A percentile compares a stretch with the other conserved stretches of the same genome.
Conservation (phyloP, 2,888 invertebrate species). For the Dendrolimus houi region DNA sequence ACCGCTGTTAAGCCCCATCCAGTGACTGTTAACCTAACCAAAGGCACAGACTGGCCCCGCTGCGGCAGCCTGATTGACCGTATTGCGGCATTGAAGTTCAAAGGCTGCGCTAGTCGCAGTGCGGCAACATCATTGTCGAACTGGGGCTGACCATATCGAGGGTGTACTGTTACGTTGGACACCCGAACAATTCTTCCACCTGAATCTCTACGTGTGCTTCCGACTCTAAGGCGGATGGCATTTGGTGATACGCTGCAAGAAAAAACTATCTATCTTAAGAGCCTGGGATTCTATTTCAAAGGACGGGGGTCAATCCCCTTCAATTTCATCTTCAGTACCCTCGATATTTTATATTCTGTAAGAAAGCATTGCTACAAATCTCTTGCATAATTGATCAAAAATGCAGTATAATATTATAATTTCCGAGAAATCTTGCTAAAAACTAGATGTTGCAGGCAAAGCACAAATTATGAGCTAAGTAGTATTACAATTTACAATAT, state of each 20-base stretch:
- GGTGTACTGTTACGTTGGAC: slow-evolving; percentile 50
- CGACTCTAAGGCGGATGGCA: slow-evolving; percentile 53
- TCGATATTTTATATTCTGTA: too few relatives aligned
- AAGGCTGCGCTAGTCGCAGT: slow-evolving; percentile 42
- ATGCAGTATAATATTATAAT: too few relatives aligned
- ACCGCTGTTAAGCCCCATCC: slow-evolving; percentile 71
- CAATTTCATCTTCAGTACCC: too few relatives aligned
- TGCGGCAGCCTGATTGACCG: slow-evolving; percentile 49
- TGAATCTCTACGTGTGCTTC: slow-evolving; percentile 60
- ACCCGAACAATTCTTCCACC: slow-evolving; percentile 60
- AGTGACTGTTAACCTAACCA: slow-evolving; percentile 59
- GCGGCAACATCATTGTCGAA: slow-evolving; percentile 67
- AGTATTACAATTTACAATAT: too few relatives aligned
- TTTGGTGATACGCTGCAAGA: slow-evolving; percentile 33
- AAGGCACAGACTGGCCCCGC: slow-evolving; percentile 45
- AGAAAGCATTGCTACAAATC: too few relatives aligned
- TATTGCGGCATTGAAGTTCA: slow-evolving; percentile 42
- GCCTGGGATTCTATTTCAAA: too few relatives aligned
- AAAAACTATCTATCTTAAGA: not conserved
- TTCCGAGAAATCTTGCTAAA: too few relatives aligned
- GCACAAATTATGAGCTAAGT: too few relatives aligned
- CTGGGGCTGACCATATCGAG: slow-evolving; percentile 51
- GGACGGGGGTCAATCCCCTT: too few relatives aligned
- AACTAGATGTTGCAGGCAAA: too few relatives aligned
- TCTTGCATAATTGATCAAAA: too few relatives aligned